Base-by-base conservation (phyloP, 2,113 vertebrate species). In the Siniperca knerii region DNA sequence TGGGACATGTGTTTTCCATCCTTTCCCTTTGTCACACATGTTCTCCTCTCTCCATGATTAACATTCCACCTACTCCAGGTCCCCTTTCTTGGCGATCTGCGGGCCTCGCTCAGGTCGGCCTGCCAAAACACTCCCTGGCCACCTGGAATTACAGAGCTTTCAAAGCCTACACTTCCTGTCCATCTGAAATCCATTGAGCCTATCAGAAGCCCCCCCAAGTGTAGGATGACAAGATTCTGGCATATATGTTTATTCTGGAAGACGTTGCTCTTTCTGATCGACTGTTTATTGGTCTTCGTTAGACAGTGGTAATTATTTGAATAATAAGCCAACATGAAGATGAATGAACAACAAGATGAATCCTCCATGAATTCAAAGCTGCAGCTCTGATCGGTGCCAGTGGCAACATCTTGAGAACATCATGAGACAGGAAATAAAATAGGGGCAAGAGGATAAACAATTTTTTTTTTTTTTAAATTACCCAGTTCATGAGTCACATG, bases 1-100 rank as follows among this genome's bases (percentile, higher is more conserved):
- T 91, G 90, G 95, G 93, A 96, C 93, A 96, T 95, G 92, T 95
- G 94, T 95, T 97, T 96, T 94, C 94, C 94, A 96, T 96, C 96
- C 89, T 84, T 93, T 92, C 89, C 89, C 93, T 76, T 44, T 93
- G 93, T 96, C 93, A 86, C 89, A 94, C 89, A 83, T 91, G 94
- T 95, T 95, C 91, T 84, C 93, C 85, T 93, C 88, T 90, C 88
- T 82, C 84, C 88, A 61, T 87, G 70, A 93, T 95, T 95, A 93
- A 92, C 91, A 50, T 95, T 94, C 87, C 91, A 94, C 87, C 83
- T 91, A 91, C 88, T 94, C 93, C 91, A 86, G 92, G 92, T 94
- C 91, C 83, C 86, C 74, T 68, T 74, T 83, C 90, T 87, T 81
- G 66, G 91, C 92, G 90, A 83, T 92, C 69, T 37, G 87, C 70